Evolutionary conservation across 2,113 vertebrate genomes (phyloP), one percentile per base, ranked within the genome.

Genomic region (Atherinomorus stipes): DNA sequence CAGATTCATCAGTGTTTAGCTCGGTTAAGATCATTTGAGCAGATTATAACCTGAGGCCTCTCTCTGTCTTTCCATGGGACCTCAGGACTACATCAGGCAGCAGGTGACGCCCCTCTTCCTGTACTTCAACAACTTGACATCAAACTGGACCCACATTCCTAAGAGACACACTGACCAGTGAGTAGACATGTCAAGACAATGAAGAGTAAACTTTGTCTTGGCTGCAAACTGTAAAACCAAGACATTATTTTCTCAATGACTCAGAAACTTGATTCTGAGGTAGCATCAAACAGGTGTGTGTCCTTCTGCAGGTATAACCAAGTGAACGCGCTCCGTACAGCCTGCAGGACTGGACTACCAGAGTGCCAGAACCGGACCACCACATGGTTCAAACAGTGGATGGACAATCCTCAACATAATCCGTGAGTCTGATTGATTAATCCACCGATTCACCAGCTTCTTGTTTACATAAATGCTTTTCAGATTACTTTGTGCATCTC

Each of bases 291-390:
- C n/a, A 47, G 25, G 18, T 68, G 4, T 47, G 18, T 47, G 7
- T 73, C 3, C 40, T 31, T 40, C 26, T 65, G 4, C 81, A 99
- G 98, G 86, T 98, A 98, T 80, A 96, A 90, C 0, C 92, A 97
- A 90, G 51, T 95, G 23, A 96, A 95, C 0, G 94, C 96, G 51
- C 78, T 99, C 70, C 90, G 67, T 23, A 93, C 93, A 0, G 95
- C 96, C 70, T 99, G 98, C 77, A 92, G 89, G 44, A 94, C 91
- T 0, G 95, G 93, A 0, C 0, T 95, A 12, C 0, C 19, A 0
- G 82, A 88, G 0, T 99, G 98, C 60, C 49, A 76, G 16, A 0
- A n/a, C 0, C 44, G 96, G 73, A 92, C 93, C 15, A 11, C 1
- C 0, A 0, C 0, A 0, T 93, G 94, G 76, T 96, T 93, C 68